Conservation (phyloP, 2,888 invertebrate genomes). For the Nowickia ferox region DNA sequence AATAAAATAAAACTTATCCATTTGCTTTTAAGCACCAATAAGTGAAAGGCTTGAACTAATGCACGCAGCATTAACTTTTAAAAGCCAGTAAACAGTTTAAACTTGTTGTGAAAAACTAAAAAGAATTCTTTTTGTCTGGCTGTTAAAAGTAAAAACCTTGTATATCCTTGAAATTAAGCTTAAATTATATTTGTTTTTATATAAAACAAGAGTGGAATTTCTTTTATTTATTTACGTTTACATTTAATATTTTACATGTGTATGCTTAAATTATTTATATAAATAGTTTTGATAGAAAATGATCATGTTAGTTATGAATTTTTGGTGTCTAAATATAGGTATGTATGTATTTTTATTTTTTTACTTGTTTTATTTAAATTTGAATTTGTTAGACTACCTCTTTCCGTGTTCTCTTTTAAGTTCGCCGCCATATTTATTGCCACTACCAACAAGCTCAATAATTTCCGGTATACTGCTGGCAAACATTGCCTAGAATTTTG, state of each 20-base stretch:
- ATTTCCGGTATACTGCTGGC: constrained; percentile 99
- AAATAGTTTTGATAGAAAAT: constrained; percentile 50
- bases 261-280: constrained; percentile 33
- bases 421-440: constrained; percentile 99
- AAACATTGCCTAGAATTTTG: constrained; percentile 96
- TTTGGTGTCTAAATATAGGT: constrained; percentile 57
- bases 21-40: neutral
- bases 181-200: constrained; percentile 1
- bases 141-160: neutral
- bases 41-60: neutral
- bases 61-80: neutral
- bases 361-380: constrained; percentile 69
- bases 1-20: neutral
- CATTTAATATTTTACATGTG: constrained; percentile 59
- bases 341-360: constrained; percentile 67
- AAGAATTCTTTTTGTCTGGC: neutral
- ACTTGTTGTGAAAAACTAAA: neutral
- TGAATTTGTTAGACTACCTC: constrained; percentile 88
- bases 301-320: constrained; percentile 70
- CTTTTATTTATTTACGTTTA: constrained; percentile 39
- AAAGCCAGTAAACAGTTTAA: neutral
- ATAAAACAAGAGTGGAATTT: constrained; percentile 5
- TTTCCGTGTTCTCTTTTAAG: constrained; percentile 99
- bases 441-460: constrained; percentile 99
- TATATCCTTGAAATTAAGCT: constrained; percentile 4